phyloP scores from a whole-genome alignment of 2,113 vertebrate species.

The Scomber colias region DNA sequence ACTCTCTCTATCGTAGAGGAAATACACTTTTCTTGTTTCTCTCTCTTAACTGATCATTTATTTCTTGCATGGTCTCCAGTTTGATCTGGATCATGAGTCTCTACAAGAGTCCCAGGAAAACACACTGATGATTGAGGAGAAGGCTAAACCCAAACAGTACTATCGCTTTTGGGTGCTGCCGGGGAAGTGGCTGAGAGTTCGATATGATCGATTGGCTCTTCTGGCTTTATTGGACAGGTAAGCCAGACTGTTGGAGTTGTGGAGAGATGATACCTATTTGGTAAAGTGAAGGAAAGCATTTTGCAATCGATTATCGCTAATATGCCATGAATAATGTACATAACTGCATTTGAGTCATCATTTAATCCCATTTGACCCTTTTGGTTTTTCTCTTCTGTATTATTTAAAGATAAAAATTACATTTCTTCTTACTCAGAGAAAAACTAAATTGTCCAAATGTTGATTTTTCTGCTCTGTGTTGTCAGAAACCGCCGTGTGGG shows the following conservation, averaged over 20 bases:
- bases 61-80: constrained; percentile 73
- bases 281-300: not conserved
- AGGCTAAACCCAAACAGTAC: constrained; percentile 95
- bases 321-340: not conserved
- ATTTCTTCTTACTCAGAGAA: too few relatives aligned
- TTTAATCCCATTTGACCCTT: not conserved
- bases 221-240: constrained; percentile 97
- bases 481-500: constrained; percentile 94
- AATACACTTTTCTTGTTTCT: not conserved
- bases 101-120: constrained; percentile 94
- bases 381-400: not conserved
- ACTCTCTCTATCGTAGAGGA: constrained; percentile 2
- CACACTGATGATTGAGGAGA: constrained; percentile 93
- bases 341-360: not conserved
- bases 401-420: too few relatives aligned
- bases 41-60: not conserved
- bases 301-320: not conserved
- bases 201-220: constrained; percentile 97
- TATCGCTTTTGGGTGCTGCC: constrained; percentile 98
- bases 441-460: not conserved
- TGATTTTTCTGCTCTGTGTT: constrained; percentile 1
- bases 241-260: constrained; percentile 5
- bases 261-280: not conserved
- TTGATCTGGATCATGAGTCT: constrained; percentile 93
- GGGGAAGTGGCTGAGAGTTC: constrained; percentile 95